Evolutionary conservation across 92 coral and sea anemone species (phyloP).

Genomic region (Zoanthus solanderi): DNA sequence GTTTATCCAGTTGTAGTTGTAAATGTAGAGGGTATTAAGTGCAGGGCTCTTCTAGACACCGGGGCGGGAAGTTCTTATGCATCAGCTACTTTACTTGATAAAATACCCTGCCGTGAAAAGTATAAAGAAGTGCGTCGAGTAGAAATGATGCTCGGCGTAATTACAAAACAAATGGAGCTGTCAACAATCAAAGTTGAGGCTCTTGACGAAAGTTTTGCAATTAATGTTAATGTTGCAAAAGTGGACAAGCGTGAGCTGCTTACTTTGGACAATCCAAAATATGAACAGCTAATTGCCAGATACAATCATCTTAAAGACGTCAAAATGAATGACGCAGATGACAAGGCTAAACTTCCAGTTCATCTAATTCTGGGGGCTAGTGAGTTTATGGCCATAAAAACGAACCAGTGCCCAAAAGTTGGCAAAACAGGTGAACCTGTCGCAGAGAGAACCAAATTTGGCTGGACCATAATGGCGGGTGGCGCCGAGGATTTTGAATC

Average conservation of each 20-base stretch:
- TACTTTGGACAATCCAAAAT: slow-evolving; percentile 45
- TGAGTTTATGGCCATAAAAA: slow-evolving; percentile 49
- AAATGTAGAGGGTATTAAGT: slow-evolving; percentile 51
- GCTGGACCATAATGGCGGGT: slow-evolving; percentile 1
- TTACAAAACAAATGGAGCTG: slow-evolving; percentile 48
- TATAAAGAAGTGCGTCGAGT: slow-evolving; percentile 40
- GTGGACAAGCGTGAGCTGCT: slow-evolving; percentile 51
- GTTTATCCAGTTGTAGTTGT: slow-evolving; percentile 57
- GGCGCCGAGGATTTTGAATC: background rate
- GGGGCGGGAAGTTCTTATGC: slow-evolving; percentile 67
- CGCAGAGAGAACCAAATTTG: background rate
- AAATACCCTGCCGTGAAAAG: slow-evolving; percentile 6
- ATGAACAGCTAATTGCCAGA: slow-evolving; percentile 5
- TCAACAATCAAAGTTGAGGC: slow-evolving; percentile 36
- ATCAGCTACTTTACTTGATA: slow-evolving; percentile 32
- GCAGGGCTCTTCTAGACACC: slow-evolving; percentile 54
- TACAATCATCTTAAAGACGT: slow-evolving; percentile 40
- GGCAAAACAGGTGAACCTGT: slow-evolving; percentile 41
- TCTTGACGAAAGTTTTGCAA: slow-evolving; percentile 6
- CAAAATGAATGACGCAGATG: slow-evolving; percentile 48
- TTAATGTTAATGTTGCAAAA: slow-evolving; percentile 49
- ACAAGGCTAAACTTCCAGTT: slow-evolving; percentile 41
- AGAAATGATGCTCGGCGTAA: slow-evolving; percentile 64
- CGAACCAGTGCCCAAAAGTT: slow-evolving; percentile 34
- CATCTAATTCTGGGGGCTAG: slow-evolving; percentile 65